Evolutionary conservation across 2,113 vertebrate species (phyloP), one percentile per base, ranked within the genome.

Genomic region (Telmatochromis bifrenatus): DNA sequence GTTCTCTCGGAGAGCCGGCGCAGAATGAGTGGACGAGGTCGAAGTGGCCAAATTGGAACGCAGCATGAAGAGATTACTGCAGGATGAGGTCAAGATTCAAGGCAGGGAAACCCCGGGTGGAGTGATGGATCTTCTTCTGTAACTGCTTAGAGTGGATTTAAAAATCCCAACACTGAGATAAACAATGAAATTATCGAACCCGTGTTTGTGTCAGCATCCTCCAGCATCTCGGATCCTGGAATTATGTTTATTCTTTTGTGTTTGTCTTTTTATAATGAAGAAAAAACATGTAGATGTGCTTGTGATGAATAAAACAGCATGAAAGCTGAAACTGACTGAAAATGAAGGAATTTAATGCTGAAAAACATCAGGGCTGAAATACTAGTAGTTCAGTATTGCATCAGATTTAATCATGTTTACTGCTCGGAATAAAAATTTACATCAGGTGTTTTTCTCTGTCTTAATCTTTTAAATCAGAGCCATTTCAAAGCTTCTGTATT

Each of bases 301-400:
- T 81, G 54, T 9, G 15, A 91, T 87, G 81, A 87, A 90, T 68
- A 77, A 89, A 90, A 81, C 86, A 73, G 81, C 39, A 65, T 13
- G 81, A 56, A 39, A 82, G 51, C 70, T 81, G 68, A 85, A 83
- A 89, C 79, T 23, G 55, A 89, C 39, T 3, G 90, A 55, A 79
- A 65, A 81, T 53, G 49, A 73, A 33, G 87, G 88, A 91, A 91
- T 90, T 68, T 86, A 60, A 83, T 79, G 87, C 88, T 88, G 39
- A 73, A 83, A 85, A 82, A n/a, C 35, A 81, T 9, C 10, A 12
- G 58, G 35, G 10, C 54, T 79, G 21, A n/a, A 87, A 83, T 13
- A 19, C 28, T 4, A 6, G 49, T 53, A 26, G 47, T 11, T 58
- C 19, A 4, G 77, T 83, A 23, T 51, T 49, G 17, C 13, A 9